These are phyloP conservation scores for Mola mola DNA, from an alignment of 2,113 vertebrate species.

Conservation along the genomic window DNA sequence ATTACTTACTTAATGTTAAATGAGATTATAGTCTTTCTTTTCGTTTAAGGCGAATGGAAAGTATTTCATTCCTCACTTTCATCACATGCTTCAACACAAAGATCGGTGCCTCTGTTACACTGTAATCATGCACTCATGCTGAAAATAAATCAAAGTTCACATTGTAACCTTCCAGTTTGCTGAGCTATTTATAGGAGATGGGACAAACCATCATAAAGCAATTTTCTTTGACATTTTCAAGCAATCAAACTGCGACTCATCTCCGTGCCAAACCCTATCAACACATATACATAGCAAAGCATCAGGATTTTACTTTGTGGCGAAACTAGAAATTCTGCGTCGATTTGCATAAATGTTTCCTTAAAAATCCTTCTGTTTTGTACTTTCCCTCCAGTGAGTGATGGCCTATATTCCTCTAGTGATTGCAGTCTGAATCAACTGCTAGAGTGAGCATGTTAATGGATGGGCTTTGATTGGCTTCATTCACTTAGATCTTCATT, in stretches of 20 bases:
- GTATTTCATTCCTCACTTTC: neutral
- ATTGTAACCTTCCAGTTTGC: conserved; percentile 10
- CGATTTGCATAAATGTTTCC: conserved; percentile 74
- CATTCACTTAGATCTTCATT: conserved; percentile 18
- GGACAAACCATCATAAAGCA: conserved; percentile 27
- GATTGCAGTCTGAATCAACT: conserved; percentile 56
- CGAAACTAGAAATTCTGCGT: conserved; percentile 60
- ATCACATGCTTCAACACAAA: neutral
- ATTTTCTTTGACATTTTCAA: conserved; percentile 56
- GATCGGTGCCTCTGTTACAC: neutral
- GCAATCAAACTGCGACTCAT: conserved; percentile 43
- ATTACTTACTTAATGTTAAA: neutral
- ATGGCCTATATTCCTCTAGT: conserved; percentile 62
- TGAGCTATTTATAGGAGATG: conserved; percentile 21
- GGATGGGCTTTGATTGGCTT: conserved; percentile 21
- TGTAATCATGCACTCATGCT: conserved; percentile 30
- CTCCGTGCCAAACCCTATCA: conserved; percentile 42
- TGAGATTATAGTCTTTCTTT: neutral
- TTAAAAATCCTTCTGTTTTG: conserved; percentile 62
- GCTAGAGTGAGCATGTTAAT: conserved; percentile 28
- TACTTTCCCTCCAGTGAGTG: conserved; percentile 67
- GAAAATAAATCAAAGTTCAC: conserved; percentile 34
- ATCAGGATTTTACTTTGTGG: conserved; percentile 54
- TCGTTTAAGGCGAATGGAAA: conserved; percentile 1
- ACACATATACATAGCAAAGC: conserved; percentile 29